Evolutionary conservation across 1,140 invertebrate genomes (phyloP).

Genomic region (Bombus balteatus): DNA sequence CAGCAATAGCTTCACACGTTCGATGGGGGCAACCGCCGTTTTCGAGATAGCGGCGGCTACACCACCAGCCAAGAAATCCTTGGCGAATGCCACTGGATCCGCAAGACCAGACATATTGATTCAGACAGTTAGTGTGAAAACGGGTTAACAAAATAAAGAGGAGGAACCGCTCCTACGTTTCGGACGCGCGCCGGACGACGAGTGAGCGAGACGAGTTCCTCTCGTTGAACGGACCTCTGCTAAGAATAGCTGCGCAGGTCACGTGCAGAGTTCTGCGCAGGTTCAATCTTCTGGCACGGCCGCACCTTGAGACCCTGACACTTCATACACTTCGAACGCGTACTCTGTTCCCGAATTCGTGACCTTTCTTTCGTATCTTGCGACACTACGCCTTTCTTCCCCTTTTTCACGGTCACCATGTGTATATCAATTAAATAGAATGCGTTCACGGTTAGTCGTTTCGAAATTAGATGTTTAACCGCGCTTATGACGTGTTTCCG

Average conservation of each 20-base stretch:
- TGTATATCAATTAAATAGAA: constrained; percentile 23
- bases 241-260: constrained; percentile 81
- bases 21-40: constrained; percentile 93
- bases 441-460: constrained; percentile 9
- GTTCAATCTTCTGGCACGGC: constrained; percentile 53
- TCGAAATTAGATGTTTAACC: constrained; percentile 47
- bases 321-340: constrained; percentile 32
- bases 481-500: constrained; percentile 52
- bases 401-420: constrained; percentile 30
- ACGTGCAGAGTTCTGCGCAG: constrained; percentile 77
- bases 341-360: constrained; percentile 54
- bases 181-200: constrained; percentile 82
- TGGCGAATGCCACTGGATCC: constrained; percentile 88
- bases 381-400: constrained; percentile 20
- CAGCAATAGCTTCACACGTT: constrained; percentile 94
- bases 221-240: constrained; percentile 73
- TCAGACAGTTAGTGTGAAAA: constrained; percentile 55
- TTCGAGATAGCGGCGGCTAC: constrained; percentile 94
- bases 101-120: constrained; percentile 81
- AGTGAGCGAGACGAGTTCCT: constrained; percentile 79
- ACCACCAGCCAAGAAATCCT: constrained; percentile 94
- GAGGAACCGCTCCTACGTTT: constrained; percentile 73
- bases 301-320: constrained; percentile 60
- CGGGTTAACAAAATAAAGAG: constrained; percentile 76
- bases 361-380: constrained; percentile 50